A percentile compares a stretch with the other conserved stretches of the same genome.
These are phyloP conservation scores for Bufotes viridis DNA, from an alignment of 2,797 vertebrate species.

Conservation along the genomic window DNA sequence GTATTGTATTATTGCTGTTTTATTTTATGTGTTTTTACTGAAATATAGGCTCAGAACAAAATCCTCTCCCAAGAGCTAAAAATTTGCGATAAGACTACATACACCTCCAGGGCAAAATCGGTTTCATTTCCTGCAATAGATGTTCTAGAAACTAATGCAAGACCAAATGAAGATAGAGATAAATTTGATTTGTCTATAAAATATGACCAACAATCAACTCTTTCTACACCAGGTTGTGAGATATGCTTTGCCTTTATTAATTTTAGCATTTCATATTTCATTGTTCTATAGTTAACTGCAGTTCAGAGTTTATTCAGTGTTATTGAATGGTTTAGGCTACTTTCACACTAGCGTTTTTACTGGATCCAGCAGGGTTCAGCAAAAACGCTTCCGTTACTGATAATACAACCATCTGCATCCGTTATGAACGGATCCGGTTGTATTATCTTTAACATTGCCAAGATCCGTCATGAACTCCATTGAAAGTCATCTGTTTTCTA, in stretches of 20 bases:
- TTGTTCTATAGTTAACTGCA: too few species aligned
- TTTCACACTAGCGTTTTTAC: too few species aligned
- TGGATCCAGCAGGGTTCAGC: too few species aligned
- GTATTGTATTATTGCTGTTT: not conserved
- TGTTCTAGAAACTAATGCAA: conserved; percentile 37
- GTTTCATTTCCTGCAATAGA: conserved; percentile 38
- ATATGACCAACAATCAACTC: conserved; percentile 20
- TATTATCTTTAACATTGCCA: too few species aligned
- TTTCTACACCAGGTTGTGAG: conserved; percentile 43
- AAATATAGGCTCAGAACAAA: not conserved
- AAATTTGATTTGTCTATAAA: not conserved
- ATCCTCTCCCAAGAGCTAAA: not conserved
- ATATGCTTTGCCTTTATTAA: not conserved
- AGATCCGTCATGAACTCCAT: too few species aligned
- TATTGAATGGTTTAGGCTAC: too few species aligned
- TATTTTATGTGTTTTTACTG: not conserved
- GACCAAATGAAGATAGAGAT: conserved; percentile 26
- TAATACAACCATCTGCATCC: too few species aligned
- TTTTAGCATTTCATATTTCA: not conserved
- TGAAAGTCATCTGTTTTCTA: too few species aligned
- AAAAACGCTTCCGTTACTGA: too few species aligned
- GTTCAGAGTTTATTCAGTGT: not conserved
- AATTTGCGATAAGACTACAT: conserved; percentile 63
- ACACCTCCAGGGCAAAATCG: conserved; percentile 66
- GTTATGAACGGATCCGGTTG: too few species aligned